A percentile compares a stretch with the other conserved stretches of the same genome.
These are phyloP conservation scores for Sipha flava DNA, from an alignment of 1,140 invertebrate species.

Conservation along the genomic window DNA sequence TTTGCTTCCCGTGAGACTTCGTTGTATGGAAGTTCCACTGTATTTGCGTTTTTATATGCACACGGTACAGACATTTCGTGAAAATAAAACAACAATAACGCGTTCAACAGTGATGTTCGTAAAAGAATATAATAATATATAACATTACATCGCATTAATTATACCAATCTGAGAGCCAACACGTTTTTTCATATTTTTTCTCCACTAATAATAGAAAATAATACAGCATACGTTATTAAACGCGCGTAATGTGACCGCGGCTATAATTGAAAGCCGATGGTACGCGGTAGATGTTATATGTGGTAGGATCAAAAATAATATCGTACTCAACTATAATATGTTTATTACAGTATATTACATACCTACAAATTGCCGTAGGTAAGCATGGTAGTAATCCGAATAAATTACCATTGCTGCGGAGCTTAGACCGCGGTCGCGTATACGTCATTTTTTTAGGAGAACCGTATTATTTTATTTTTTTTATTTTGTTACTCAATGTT, in stretches of 20 bases:
- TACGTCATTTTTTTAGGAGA: not conserved
- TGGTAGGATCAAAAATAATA: not conserved
- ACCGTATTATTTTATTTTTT: not conserved
- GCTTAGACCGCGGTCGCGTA: not conserved
- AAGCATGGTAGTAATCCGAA: not conserved
- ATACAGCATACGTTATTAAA: slow-evolving; percentile 1
- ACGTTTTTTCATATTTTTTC: not conserved
- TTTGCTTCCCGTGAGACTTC: too few relatives aligned
- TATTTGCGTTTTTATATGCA: too few relatives aligned
- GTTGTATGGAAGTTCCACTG: too few relatives aligned
- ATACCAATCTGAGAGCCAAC: not conserved
- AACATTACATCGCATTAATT: not conserved
- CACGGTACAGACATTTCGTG: too few relatives aligned
- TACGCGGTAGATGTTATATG: not conserved
- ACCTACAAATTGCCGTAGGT: not conserved
- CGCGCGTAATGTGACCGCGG: not conserved
- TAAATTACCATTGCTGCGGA: not conserved
- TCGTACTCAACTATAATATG: not conserved
- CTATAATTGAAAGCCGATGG: slow-evolving; percentile 8
- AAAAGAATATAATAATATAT: too few relatives aligned
- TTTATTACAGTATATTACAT: not conserved
- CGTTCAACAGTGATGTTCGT: too few relatives aligned
- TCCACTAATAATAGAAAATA: slow-evolving; percentile 16
- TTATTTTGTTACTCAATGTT: not conserved
- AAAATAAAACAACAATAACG: too few relatives aligned